Percentiles rank a stretch among this genome's conserved stretches.
These are phyloP conservation scores for Caenorhabditis latens DNA, from an alignment of 1,140 invertebrate species.

Conservation along the genomic window DNA sequence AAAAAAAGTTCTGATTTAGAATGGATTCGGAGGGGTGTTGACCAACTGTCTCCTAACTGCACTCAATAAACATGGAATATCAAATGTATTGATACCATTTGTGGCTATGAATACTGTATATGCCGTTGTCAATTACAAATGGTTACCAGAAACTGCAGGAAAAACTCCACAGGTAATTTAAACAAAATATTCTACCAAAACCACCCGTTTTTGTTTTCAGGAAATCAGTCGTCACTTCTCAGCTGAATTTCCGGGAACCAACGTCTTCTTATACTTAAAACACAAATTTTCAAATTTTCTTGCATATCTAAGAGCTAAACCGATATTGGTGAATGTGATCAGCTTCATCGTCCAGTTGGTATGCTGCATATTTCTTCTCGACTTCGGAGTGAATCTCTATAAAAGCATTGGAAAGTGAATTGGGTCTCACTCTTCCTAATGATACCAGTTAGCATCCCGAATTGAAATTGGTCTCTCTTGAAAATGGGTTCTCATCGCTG, in stretches of 20 bases:
- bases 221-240: conserved; percentile 45
- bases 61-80: conserved; percentile 30
- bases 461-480: conserved; percentile 1
- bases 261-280: not conserved
- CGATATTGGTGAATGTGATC: conserved; percentile 14
- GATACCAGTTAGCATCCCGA: not conserved
- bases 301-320: conserved; percentile 22
- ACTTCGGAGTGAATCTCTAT: conserved; percentile 4
- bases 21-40: conserved; percentile 57
- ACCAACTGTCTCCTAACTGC: conserved; percentile 56
- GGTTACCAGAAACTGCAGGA: conserved; percentile 57
- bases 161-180: conserved; percentile 60
- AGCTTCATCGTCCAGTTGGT: conserved; percentile 26
- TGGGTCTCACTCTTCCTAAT: not conserved
- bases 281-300: not conserved
- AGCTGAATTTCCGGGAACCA: conserved; percentile 6
- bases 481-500: conserved; percentile 24
- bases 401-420: conserved; percentile 29
- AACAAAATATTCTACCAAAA: not conserved
- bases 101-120: conserved; percentile 42
- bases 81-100: conserved; percentile 58
- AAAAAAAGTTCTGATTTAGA: conserved; percentile 26
- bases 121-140: conserved; percentile 23
- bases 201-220: not conserved
- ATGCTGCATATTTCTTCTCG: conserved; percentile 13